Evolutionary conservation across 2,113 vertebrate genomes (phyloP).

Genomic region (Aix galericulata): DNA sequence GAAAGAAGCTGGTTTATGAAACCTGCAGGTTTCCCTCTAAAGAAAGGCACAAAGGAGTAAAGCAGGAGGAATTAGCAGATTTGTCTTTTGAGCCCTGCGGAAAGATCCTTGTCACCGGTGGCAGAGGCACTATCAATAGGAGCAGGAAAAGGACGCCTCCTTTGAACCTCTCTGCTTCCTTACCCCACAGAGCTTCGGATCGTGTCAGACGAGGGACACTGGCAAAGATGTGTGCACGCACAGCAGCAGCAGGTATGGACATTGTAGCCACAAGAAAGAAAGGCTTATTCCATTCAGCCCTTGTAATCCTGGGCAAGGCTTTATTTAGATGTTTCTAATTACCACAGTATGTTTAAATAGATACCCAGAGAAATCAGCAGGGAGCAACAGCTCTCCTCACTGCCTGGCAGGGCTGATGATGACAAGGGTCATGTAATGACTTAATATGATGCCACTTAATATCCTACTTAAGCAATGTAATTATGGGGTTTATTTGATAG

Average conservation of each 20-base stretch:
- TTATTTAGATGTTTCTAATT: conserved; percentile 63
- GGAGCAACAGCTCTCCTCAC: conserved; percentile 41
- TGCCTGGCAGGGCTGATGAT: conserved; percentile 46
- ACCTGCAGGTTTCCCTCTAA: conserved; percentile 44
- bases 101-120: neutral
- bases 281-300: conserved; percentile 22
- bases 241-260: neutral
- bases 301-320: conserved; percentile 21
- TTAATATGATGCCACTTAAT: conserved; percentile 71
- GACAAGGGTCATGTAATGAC: conserved; percentile 60
- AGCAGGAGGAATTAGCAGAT: neutral
- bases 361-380: conserved; percentile 51
- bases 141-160: neutral
- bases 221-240: neutral
- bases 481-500: conserved; percentile 60
- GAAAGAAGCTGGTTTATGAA: conserved; percentile 59
- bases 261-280: neutral
- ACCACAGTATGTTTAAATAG: conserved; percentile 58
- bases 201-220: neutral
- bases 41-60: conserved; percentile 33
- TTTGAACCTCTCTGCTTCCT: conserved; percentile 37
- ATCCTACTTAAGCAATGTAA: conserved; percentile 66
- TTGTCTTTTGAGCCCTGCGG: neutral
- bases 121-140: neutral
- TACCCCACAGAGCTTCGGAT: neutral